Percentiles rank a stretch among this genome's conserved stretches.
Conservation (phyloP, 2,888 invertebrate genomes). For the Pseudococcus jackbeardsleyi region DNA sequence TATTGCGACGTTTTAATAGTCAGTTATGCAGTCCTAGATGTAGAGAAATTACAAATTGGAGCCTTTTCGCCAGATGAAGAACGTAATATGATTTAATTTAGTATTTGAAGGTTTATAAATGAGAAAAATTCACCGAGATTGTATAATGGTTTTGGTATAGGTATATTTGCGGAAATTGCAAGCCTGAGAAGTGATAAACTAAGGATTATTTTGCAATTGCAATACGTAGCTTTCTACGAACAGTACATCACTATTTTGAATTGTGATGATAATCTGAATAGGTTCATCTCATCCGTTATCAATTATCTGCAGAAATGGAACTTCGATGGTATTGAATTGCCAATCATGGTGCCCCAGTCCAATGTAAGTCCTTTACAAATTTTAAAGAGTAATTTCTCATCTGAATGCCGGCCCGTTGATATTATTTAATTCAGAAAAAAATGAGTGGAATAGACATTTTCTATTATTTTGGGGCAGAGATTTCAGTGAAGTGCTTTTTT, state of each 20-base stretch:
- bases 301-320: neutral
- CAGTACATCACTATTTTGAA: neutral
- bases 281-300: neutral
- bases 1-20: constrained; percentile 32
- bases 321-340: constrained; percentile 54
- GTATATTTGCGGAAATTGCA: neutral
- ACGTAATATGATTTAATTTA: neutral
- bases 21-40: constrained; percentile 46
- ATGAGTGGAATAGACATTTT: too few relatives aligned
- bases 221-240: constrained; percentile 40
- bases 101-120: neutral
- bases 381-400: neutral
- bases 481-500: too few relatives aligned
- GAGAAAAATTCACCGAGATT: neutral
- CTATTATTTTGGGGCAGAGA: too few relatives aligned
- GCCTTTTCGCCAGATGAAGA: constrained; percentile 51
- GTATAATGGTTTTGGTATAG: neutral
- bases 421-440: too few relatives aligned
- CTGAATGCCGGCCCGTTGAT: neutral
- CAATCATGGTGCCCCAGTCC: constrained; percentile 13
- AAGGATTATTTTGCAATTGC: constrained; percentile 39
- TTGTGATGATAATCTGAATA: neutral
- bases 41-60: constrained; percentile 24
- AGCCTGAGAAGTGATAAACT: neutral
- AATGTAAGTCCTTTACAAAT: neutral